Percentiles rank a stretch among this genome's conserved stretches.
These are phyloP conservation scores for Chironomus tentans DNA, from an alignment of 2,888 invertebrate genomes.

Conservation along the genomic window DNA sequence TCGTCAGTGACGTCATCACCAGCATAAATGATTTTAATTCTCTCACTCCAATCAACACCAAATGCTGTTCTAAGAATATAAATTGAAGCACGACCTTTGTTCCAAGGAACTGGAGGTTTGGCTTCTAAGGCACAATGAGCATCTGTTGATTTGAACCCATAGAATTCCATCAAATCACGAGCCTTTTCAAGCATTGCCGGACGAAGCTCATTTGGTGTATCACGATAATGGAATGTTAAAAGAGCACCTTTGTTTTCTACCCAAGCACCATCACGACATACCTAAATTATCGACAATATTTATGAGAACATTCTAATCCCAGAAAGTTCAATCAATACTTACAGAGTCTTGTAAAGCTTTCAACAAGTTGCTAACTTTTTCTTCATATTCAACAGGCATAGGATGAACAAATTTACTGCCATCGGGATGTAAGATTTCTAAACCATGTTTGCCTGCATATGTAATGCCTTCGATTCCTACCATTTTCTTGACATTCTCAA, in stretches of 20 bases:
- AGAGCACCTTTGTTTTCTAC: constrained; percentile 84
- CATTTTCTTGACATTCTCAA: constrained; percentile 81
- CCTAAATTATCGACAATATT: too few species aligned
- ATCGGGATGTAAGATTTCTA: constrained; percentile 82
- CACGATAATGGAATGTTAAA: constrained; percentile 79
- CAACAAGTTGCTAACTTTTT: constrained; percentile 65
- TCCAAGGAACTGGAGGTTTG: constrained; percentile 84
- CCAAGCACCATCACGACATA: constrained; percentile 82
- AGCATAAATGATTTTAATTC: constrained; percentile 80
- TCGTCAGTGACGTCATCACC: constrained; percentile 85
- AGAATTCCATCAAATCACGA: constrained; percentile 58
- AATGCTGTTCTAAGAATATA: constrained; percentile 84
- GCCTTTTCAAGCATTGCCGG: constrained; percentile 63
- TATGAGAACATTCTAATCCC: neutral
- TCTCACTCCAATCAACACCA: constrained; percentile 84
- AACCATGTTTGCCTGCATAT: constrained; percentile 81
- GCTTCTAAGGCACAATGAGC: constrained; percentile 87
- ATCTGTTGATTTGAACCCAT: constrained; percentile 68
- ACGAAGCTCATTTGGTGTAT: constrained; percentile 63
- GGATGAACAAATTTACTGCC: constrained; percentile 86
- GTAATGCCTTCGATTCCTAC: constrained; percentile 86
- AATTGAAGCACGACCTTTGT: constrained; percentile 83
- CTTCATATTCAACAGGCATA: constrained; percentile 77
- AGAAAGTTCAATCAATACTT: constrained; percentile 29
- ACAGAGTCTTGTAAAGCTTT: constrained; percentile 74